phyloP scores from a whole-genome alignment of 37 sponge, comb jelly and placozoan genomes.

The Aplysina aerophoba region DNA sequence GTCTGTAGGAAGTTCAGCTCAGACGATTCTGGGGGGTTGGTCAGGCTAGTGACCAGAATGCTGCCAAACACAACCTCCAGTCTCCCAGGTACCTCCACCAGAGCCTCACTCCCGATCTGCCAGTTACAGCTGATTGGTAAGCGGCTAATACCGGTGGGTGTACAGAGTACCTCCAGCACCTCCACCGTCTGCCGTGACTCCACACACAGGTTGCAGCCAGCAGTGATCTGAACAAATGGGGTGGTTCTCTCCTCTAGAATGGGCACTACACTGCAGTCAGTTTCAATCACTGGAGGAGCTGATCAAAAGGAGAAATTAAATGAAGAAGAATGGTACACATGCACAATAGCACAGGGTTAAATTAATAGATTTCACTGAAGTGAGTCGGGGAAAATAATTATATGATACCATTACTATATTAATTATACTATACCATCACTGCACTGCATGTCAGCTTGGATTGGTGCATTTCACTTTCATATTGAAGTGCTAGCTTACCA shows the following conservation, averaged over 20 bases:
- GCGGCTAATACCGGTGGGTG: not conserved
- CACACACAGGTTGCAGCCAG: slow-evolving; percentile 16
- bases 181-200: not conserved
- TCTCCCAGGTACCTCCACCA: not conserved
- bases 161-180: not conserved
- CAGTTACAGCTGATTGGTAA: slow-evolving; percentile 3
- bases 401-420: no score
- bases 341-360: not conserved
- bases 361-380: not conserved
- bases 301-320: not conserved
- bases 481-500: not conserved
- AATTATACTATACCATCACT: no score
- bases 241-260: not conserved
- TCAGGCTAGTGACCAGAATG: not conserved
- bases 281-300: slow-evolving; percentile 15
- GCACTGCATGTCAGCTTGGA: no score
- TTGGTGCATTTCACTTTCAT: no score
- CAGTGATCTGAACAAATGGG: slow-evolving; percentile 1
- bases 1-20: slow-evolving; percentile 25
- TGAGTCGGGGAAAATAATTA: no score
- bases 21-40: slow-evolving; percentile 6
- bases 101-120: slow-evolving; percentile 14
- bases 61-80: slow-evolving; percentile 11
- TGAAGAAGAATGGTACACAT: not conserved
- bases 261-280: slow-evolving; percentile 8